Evolutionary conservation across 2,888 invertebrate species (phyloP).

Genomic region (Amphimallon solstitiale): DNA sequence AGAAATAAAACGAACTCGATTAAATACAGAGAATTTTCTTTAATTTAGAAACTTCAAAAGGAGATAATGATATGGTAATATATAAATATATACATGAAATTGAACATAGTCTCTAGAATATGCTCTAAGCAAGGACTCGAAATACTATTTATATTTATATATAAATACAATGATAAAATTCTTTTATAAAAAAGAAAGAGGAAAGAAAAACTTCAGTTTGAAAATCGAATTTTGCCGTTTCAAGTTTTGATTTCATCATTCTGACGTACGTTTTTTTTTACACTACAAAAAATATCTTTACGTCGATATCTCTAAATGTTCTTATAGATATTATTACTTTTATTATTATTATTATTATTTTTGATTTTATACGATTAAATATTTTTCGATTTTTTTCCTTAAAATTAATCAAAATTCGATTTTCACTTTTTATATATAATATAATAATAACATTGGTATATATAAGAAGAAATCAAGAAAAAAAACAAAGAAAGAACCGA

Average conservation of each 20-base stretch:
- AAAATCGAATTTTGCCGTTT: conserved; percentile 1
- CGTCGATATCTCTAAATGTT: neutral
- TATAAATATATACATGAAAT: conserved; percentile 65
- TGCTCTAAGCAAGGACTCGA: conserved; percentile 64
- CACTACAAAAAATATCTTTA: neutral
- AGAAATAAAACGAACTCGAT: conserved; percentile 48
- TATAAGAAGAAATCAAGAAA: conserved; percentile 8
- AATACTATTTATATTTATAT: conserved; percentile 44
- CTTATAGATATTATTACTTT: too few relatives aligned
- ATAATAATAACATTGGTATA: neutral
- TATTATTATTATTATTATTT: too few relatives aligned
- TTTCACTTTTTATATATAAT: neutral
- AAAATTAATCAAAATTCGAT: conserved; percentile 2
- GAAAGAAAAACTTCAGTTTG: conserved; percentile 10
- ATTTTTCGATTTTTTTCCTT: too few relatives aligned
- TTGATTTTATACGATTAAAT: too few relatives aligned
- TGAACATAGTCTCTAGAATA: conserved; percentile 64
- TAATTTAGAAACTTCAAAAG: conserved; percentile 84
- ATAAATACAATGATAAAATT: conserved; percentile 46
- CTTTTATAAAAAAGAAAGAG: conserved; percentile 25
- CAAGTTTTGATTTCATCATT: neutral
- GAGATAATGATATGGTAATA: conserved; percentile 80
- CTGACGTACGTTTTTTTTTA: neutral
- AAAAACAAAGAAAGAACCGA: neutral
- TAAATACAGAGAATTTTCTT: conserved; percentile 69